Base-by-base conservation (phyloP, 2,797 vertebrate genomes). In the Prunella strophiata region DNA sequence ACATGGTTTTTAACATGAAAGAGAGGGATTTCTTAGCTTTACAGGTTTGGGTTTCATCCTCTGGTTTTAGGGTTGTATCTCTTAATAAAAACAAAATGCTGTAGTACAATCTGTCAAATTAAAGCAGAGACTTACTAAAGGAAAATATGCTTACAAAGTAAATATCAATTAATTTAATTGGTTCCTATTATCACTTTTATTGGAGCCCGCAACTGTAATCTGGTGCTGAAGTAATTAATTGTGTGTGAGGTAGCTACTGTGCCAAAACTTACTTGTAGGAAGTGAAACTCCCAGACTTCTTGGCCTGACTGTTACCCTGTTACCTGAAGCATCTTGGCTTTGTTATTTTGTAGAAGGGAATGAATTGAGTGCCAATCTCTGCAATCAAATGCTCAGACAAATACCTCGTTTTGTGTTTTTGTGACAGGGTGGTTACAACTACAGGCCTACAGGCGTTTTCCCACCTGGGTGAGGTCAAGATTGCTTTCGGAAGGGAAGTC, bases 171-270 rank as follows among this genome's bases (percentile, higher is more conserved):
- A 96, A 97, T 98, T 97, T 98, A 98, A 98, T 98, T 97, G 97
- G 89, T 92, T 92, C 94, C 97, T 97, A 98, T 98, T 98, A 97
- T 98, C 97, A 97, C 97, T 96, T 96, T 96, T 94, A 91, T 97
- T 93, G 73, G 81, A 97, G 96, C 91, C 96, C 74, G 73, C 94
- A 95, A 96, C 97, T 92, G 89, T 97, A 97, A 98, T 97, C 96
- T 95, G 91, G 97, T 93, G 96, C 90, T 97, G 97, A 97, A 97
- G 96, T 98, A 98, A 98, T 98, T 98, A 97, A 98, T 97, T 97
- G 96, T 96, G 98, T 98, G 98, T 97, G 97, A 98, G 97, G 85
- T 48, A 57, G 94, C 97, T 97, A 91, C 91, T 77, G 92, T 97
- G 97, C 98, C 97, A 98, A 98, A 97, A 97, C 66, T 93, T 93